Conservation (phyloP, 2,888 invertebrate genomes). For the Lasius platythorax region DNA sequence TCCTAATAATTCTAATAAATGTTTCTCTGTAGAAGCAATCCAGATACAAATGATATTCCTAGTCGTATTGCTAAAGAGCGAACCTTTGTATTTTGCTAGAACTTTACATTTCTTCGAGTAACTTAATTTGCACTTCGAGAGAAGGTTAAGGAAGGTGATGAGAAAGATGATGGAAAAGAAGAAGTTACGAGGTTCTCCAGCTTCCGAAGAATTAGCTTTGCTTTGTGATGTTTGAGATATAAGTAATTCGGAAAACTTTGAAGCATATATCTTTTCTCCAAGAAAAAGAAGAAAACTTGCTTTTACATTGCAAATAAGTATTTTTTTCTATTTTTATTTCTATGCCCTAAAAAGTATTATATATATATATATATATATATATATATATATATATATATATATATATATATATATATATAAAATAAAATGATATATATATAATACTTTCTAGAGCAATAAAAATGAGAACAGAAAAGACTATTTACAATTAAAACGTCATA, state of each 20-base stretch:
- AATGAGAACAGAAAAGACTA: too few species aligned
- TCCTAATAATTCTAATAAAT: background rate
- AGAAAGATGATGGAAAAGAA: constrained; percentile 48
- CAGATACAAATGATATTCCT: constrained; percentile 34
- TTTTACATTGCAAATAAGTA: background rate
- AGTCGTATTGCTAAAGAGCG: constrained; percentile 36
- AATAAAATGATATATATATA: too few species aligned
- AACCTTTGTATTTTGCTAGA: constrained; percentile 52
- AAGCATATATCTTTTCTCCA: constrained; percentile 15
- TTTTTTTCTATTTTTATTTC: background rate
- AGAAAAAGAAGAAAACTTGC: background rate
- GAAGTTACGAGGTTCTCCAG: constrained; percentile 59
- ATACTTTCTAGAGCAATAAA: too few species aligned
- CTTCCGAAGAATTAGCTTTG: constrained; percentile 56
- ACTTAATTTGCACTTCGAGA: constrained; percentile 50
- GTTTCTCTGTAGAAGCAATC: constrained; percentile 24
- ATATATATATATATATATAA: too few species aligned
- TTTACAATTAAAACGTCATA: background rate
- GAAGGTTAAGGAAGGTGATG: constrained; percentile 25
- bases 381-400: too few species aligned
- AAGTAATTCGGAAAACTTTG: constrained; percentile 67
- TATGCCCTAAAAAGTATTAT: background rate
- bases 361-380: too few species aligned
- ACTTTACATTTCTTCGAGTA: constrained; percentile 52
- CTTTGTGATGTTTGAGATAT: constrained; percentile 56